Percentiles rank a stretch among this genome's conserved stretches.
Evolutionary conservation across 2,797 vertebrate genomes (phyloP).

Genomic region (Pseudochaenichthys georgianus): DNA sequence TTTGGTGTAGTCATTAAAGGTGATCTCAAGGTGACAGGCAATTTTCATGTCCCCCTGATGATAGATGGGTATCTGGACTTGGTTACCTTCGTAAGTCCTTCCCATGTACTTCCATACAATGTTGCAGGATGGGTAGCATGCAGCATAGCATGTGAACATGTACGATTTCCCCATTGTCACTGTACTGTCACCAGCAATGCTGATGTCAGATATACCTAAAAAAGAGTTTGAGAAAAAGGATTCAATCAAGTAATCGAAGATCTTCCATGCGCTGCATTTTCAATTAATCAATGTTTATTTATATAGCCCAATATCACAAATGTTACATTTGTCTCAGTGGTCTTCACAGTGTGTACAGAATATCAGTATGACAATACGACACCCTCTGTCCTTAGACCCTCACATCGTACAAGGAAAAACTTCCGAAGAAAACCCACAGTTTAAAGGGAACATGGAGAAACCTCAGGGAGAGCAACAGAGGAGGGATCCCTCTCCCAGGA

Average conservation of each 20-base stretch:
- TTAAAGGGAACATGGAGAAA: no score
- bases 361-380: no score
- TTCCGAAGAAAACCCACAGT: no score
- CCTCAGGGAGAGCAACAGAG: no score
- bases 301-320: no score
- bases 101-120: constrained; percentile 47
- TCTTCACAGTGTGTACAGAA: no score
- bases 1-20: constrained; percentile 3
- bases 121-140: constrained; percentile 43
- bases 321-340: no score
- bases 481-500: no score
- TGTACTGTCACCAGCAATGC: constrained; percentile 24
- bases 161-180: constrained; percentile 40
- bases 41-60: neutral
- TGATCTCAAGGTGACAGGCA: constrained; percentile 4
- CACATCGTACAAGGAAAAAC: no score
- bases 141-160: constrained; percentile 24
- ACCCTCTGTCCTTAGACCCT: no score
- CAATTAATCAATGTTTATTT: no score
- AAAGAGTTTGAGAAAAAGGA: neutral
- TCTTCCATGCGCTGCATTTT: neutral
- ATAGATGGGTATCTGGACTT: constrained; percentile 26
- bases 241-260: neutral
- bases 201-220: constrained; percentile 17
- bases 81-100: constrained; percentile 15